Evolutionary conservation across 2,113 vertebrate genomes (phyloP).

Genomic region (Pomatorhinus ruficollis): DNA sequence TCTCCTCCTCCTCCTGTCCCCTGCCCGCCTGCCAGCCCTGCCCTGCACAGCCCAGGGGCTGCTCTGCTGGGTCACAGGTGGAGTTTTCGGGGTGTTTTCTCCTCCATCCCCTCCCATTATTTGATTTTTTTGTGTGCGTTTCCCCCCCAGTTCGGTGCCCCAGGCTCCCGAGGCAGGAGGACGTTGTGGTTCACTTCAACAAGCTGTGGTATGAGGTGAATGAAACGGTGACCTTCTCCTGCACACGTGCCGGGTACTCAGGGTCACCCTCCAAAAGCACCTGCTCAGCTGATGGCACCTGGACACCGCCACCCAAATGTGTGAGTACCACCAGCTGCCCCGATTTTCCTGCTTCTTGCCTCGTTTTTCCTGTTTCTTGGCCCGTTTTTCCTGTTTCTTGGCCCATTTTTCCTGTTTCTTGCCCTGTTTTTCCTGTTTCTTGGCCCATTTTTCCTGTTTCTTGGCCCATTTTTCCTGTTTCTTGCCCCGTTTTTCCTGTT

Average conservation of each 20-base stretch:
- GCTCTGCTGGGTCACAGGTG: background rate
- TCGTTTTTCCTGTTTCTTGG: too few relatives aligned
- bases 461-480: too few relatives aligned
- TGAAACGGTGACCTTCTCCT: background rate
- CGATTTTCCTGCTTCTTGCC: background rate
- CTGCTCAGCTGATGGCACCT: constrained; percentile 21
- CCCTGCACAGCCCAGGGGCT: background rate
- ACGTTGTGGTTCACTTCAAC: accelerated
- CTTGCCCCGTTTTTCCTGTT: too few relatives aligned
- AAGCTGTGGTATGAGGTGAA: background rate
- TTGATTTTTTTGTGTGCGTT: background rate
- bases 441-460: background rate
- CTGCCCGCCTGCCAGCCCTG: background rate
- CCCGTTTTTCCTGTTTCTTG: too few relatives aligned
- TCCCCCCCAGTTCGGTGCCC: background rate
- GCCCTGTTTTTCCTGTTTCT: background rate
- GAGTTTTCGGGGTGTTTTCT: background rate
- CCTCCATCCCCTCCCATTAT: background rate
- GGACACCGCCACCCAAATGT: background rate
- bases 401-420: too few relatives aligned
- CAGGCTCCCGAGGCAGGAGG: accelerated
- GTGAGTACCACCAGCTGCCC: background rate
- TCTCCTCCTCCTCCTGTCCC: too few relatives aligned
- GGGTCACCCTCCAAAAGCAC: accelerated
- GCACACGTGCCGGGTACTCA: accelerated